Base-by-base conservation (phyloP, 2,113 vertebrate genomes). In the Grammomys surdaster region DNA sequence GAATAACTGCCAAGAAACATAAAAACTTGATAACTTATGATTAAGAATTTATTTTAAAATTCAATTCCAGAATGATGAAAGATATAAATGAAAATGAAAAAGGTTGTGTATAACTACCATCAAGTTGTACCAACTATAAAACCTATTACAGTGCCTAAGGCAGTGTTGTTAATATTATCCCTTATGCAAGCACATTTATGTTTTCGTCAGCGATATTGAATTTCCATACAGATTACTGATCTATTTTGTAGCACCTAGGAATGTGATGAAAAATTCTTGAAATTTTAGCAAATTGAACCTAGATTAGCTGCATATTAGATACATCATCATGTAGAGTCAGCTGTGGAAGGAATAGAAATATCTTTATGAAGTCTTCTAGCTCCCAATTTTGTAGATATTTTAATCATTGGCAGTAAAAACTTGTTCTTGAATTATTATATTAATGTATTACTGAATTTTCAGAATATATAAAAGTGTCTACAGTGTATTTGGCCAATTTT, bases 61-160 rank as follows among this genome's bases (percentile, higher is more conserved):
- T 99, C 97, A 99, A 99, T 97, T 98, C 98, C 78, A 99, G 99
- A 78, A 97, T 98, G 97, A 99, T 99, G 98, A 99, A 99, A 65
- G 98, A 98, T 92, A 99, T 98, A 93, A 98, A 97, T 0, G 98
- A 99, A 91, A 99, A 99, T 97, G 99, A 98, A 97, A 97, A 97
- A 98, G 24, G 98, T 98, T 1, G 94, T 99, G 70, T 98, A 98
- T 58, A 98, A 98, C 20, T 98, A 99, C n/a, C 98, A 98, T 84
- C 98, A 0, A 98, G 98, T 0, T 99, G 98, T 28, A 98, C 98
- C 9, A 98, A 98, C 96, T 98, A 98, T 19, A 98, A 98, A 0
- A 97, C 98, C 13, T 98, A 97, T 0, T 99, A 98, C 36, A 98
- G 97, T 96, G 98, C 98, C 0, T 98, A 99, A 98, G 98, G 98